phyloP scores from a whole-genome alignment of 2,797 vertebrate species.

The Gymnocypris eckloni region DNA sequence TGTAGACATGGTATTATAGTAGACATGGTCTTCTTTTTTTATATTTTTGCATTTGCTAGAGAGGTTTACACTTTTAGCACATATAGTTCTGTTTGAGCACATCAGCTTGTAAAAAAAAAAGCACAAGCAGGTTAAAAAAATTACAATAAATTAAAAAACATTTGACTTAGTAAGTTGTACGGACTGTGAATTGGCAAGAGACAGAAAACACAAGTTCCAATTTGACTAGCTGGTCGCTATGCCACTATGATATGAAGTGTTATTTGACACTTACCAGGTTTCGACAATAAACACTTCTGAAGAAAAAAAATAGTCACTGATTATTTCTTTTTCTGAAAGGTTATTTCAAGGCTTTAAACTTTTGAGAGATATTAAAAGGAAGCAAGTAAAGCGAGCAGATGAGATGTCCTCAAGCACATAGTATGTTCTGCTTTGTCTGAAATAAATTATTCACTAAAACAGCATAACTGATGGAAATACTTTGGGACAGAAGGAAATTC shows the following conservation, averaged over 20 bases:
- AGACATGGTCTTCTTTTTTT: not conserved
- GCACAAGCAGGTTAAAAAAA: not conserved
- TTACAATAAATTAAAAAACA: too few species aligned
- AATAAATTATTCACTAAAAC: not conserved
- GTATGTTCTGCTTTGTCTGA: not conserved
- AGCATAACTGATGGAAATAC: constrained; percentile 3
- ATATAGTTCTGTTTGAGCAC: not conserved
- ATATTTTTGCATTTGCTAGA: not conserved
- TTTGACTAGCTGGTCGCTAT: constrained; percentile 5
- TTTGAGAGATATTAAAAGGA: not conserved
- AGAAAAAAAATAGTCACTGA: not conserved
- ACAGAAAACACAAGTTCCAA: not conserved
- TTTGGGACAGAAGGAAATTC: not conserved
- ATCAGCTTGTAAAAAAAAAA: not conserved
- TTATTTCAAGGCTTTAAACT: not conserved
- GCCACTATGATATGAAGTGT: not conserved
- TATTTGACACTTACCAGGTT: not conserved
- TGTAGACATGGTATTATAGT: not conserved
- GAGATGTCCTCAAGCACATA: not conserved
- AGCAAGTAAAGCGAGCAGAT: not conserved
- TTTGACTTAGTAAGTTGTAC: not conserved
- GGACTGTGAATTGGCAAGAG: not conserved
- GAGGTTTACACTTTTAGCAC: not conserved
- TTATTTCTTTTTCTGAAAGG: not conserved
- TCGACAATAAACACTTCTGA: not conserved